phyloP scores from a whole-genome alignment of 1,140 invertebrate species.

The Drosophila nigromelanica region DNA sequence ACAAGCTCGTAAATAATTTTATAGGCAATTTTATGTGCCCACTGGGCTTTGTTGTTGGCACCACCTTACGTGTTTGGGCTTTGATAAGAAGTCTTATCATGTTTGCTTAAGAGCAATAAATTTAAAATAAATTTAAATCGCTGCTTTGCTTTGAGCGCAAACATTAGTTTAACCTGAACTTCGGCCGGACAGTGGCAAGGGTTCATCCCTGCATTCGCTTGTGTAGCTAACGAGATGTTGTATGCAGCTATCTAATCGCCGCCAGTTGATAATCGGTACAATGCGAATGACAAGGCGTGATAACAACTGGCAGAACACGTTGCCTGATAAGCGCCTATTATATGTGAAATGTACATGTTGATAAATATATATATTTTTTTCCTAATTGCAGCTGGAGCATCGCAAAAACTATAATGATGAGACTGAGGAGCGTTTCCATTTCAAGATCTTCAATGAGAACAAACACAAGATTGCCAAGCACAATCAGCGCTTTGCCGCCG shows the following conservation, averaged over 20 bases:
- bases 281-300: conserved; percentile 27
- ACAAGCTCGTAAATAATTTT: conserved; percentile 18
- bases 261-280: conserved; percentile 8
- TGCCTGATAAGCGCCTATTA: not conserved
- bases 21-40: conserved; percentile 15
- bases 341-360: not conserved
- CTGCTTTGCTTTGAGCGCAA: conserved; percentile 5
- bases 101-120: conserved; percentile 23
- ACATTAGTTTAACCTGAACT: conserved; percentile 13
- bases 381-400: conserved; percentile 86
- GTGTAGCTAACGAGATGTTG: no score
- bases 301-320: conserved; percentile 3
- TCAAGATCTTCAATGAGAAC: conserved; percentile 95
- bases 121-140: no score
- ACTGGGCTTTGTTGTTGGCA: conserved; percentile 3
- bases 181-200: not conserved
- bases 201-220: conserved; percentile 5
- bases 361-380: conserved; percentile 1
- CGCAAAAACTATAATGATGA: conserved; percentile 89
- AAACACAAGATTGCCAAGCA: conserved; percentile 93
- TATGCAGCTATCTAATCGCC: conserved; percentile 29
- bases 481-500: conserved; percentile 89
- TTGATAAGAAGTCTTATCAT: conserved; percentile 37
- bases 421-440: conserved; percentile 91
- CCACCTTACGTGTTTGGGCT: not conserved